These are phyloP conservation scores for Trissonchulus sp. DNA, from an alignment of 2,888 invertebrate genomes.

Conservation along the genomic window DNA sequence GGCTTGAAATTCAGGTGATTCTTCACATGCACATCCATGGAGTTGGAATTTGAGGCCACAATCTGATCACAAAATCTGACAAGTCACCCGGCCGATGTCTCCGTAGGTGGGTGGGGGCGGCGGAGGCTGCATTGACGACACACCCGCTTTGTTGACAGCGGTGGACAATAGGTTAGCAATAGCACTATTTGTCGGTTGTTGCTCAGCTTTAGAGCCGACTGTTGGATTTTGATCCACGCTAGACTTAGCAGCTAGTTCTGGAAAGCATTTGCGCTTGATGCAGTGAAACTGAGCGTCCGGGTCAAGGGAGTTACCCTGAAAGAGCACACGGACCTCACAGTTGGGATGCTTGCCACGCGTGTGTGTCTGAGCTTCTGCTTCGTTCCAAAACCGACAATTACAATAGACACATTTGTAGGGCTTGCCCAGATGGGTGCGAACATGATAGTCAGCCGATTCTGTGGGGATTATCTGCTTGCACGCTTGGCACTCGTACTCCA, in stretches of 20 bases:
- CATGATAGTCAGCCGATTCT: neutral
- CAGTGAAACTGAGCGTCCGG: conserved; percentile 10
- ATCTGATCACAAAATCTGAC: conserved; percentile 26
- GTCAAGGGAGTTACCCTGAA: neutral
- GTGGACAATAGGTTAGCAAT: neutral
- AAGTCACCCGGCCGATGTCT: conserved; percentile 18
- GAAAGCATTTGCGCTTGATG: conserved; percentile 21
- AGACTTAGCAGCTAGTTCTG: conserved; percentile 17
- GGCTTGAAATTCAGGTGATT: conserved; percentile 33
- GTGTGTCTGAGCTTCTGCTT: neutral
- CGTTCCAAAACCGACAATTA: conserved; percentile 6
- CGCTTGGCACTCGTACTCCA: neutral
- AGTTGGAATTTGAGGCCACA: conserved; percentile 29
- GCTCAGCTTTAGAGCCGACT: neutral
- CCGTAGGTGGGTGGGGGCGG: neutral
- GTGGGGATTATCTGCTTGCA: neutral
- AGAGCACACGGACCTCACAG: neutral
- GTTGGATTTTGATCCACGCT: neutral
- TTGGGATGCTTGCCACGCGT: neutral
- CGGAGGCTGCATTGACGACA: conserved; percentile 1
- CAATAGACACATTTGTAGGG: conserved; percentile 31
- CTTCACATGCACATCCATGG: conserved; percentile 32
- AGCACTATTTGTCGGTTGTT: neutral
- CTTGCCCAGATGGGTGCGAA: conserved; percentile 27
- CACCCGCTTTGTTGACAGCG: neutral